phyloP scores from a whole-genome alignment of 2,888 invertebrate species.

The Apotomis betuletana region DNA sequence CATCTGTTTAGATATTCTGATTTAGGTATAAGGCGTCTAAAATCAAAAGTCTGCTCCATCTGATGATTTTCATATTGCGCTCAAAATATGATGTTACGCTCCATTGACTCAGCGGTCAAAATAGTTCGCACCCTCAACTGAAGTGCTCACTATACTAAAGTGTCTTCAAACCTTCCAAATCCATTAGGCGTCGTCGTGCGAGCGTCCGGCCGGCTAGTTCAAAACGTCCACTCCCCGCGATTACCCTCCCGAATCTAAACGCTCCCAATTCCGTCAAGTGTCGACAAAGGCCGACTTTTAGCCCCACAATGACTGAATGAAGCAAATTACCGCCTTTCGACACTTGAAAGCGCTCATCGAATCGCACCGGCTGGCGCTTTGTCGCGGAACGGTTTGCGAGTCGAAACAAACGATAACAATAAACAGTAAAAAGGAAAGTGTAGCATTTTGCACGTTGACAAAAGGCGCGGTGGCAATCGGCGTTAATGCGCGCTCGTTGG shows the following conservation, averaged over 20 bases:
- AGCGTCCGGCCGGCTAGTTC: slow-evolving; percentile 51
- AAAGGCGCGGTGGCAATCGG: slow-evolving; percentile 72
- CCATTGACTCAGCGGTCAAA: slow-evolving; percentile 19
- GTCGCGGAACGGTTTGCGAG: slow-evolving; percentile 77
- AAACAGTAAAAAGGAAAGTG: slow-evolving; percentile 82
- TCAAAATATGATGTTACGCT: slow-evolving; percentile 2
- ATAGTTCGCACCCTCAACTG: slow-evolving; percentile 25
- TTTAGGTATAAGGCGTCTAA: too few relatives aligned
- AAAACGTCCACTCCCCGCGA: slow-evolving; percentile 71
- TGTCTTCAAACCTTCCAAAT: slow-evolving; percentile 53
- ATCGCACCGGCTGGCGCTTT: slow-evolving; percentile 74
- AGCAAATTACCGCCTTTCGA: slow-evolving; percentile 81
- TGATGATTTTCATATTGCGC: neutral
- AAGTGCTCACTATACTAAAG: slow-evolving; percentile 28
- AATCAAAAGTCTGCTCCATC: neutral
- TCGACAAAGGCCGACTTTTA: slow-evolving; percentile 81
- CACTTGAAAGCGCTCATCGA: slow-evolving; percentile 78
- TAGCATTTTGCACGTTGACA: slow-evolving; percentile 76
- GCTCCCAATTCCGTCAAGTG: slow-evolving; percentile 80
- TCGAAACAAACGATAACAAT: slow-evolving; percentile 82
- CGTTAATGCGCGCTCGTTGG: slow-evolving; percentile 78
- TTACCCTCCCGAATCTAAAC: slow-evolving; percentile 80
- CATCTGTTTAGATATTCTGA: too few relatives aligned
- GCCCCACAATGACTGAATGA: slow-evolving; percentile 78
- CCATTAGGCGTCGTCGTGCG: slow-evolving; percentile 68